Evolutionary conservation across 2,113 vertebrate species (phyloP).

Genomic region (Noctilio leporinus): DNA sequence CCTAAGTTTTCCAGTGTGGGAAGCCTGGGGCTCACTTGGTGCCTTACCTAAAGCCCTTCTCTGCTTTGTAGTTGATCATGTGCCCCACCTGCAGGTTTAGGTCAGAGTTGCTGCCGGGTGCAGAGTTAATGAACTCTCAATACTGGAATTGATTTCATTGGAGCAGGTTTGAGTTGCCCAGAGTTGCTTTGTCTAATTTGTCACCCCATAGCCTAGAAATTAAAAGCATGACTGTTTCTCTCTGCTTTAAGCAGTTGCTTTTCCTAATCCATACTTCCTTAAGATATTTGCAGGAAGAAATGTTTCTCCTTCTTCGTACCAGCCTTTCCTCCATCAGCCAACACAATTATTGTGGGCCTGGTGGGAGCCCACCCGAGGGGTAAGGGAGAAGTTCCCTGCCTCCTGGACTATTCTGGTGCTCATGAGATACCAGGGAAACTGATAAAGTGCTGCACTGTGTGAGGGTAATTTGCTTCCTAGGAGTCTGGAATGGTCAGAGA

Average conservation of each 20-base stretch:
- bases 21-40: neutral
- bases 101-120: neutral
- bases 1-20: neutral
- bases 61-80: neutral
- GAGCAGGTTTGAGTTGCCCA: neutral
- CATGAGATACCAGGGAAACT: neutral
- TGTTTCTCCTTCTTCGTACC: neutral
- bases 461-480: neutral
- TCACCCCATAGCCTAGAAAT: neutral
- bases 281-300: neutral
- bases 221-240: neutral
- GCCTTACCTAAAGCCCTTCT: neutral
- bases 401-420: neutral
- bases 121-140: neutral
- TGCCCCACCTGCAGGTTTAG: neutral
- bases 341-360: neutral
- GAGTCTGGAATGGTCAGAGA: neutral
- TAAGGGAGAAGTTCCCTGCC: neutral
- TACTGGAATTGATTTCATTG: neutral
- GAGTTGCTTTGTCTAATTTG: neutral
- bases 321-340: neutral
- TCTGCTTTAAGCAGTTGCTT: neutral
- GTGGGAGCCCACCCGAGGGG: neutral
- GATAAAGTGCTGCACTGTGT: neutral
- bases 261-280: neutral